These are phyloP conservation scores for Drosophila guanche DNA, from an alignment of 1,140 invertebrate species.

Conservation along the genomic window DNA sequence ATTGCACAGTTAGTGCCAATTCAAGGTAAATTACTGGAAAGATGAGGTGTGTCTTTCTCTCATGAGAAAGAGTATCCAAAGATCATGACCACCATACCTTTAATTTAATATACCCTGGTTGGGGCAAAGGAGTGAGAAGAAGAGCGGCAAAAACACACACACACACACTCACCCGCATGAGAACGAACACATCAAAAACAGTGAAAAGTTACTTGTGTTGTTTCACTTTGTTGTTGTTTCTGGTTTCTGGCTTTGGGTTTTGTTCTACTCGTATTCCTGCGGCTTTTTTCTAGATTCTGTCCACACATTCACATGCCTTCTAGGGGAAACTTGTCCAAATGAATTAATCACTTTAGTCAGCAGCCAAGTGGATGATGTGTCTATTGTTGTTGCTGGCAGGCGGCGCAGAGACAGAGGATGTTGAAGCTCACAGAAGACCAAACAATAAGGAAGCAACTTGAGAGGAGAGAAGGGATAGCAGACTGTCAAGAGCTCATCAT, in stretches of 20 bases:
- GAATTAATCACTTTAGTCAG: conserved; percentile 77
- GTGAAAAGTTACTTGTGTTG: conserved; percentile 40
- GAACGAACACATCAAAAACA: conserved; percentile 40
- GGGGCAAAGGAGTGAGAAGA: conserved; percentile 21
- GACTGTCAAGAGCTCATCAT: conserved; percentile 60
- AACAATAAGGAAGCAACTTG: conserved; percentile 30
- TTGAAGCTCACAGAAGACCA: conserved; percentile 11
- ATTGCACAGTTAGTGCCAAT: conserved; percentile 33
- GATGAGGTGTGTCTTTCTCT: no score
- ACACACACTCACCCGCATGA: conserved; percentile 13
- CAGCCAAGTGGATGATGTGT: conserved; percentile 70
- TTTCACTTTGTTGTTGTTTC: conserved; percentile 2
- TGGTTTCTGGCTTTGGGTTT: conserved; percentile 8
- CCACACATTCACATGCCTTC: conserved; percentile 32
- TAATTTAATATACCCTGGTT: not conserved
- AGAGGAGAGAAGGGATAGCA: conserved; percentile 19
- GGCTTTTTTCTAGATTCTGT: conserved; percentile 28
- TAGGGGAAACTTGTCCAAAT: conserved; percentile 73
- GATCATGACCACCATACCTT: no score
- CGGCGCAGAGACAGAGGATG: conserved; percentile 5
- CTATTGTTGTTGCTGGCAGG: conserved; percentile 56
- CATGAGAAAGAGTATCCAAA: no score
- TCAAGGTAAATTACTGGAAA: no score
- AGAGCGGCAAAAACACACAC: conserved; percentile 24
- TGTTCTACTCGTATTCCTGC: conserved; percentile 17